Evolutionary conservation across 2,888 invertebrate genomes (phyloP).

Genomic region (Choreutis nemorana): DNA sequence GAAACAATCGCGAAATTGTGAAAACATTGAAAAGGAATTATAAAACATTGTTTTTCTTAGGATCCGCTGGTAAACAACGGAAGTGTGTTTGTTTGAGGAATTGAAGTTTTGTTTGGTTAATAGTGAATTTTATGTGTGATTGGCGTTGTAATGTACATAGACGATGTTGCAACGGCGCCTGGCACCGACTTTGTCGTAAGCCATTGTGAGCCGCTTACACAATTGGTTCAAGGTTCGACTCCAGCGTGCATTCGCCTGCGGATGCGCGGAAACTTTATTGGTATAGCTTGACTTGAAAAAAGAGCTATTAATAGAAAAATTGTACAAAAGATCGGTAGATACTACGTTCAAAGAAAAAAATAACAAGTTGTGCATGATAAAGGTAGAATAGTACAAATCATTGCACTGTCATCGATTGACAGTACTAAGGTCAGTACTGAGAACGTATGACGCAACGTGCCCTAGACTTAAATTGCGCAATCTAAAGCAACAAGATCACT

Average conservation of each 20-base stretch:
- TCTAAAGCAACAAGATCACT: too few relatives aligned
- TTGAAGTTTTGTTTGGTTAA: conserved; percentile 22
- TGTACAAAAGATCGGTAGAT: too few relatives aligned
- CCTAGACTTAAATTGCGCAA: too few relatives aligned
- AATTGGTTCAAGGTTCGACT: conserved; percentile 62
- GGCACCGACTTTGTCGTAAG: conserved; percentile 54
- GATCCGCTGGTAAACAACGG: too few relatives aligned
- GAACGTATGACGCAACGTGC: too few relatives aligned
- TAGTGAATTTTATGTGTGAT: too few relatives aligned
- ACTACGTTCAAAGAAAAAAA: too few relatives aligned
- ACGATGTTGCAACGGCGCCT: conserved; percentile 47
- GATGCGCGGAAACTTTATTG: conserved; percentile 56
- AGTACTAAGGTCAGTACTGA: too few relatives aligned
- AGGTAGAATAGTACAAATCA: neutral
- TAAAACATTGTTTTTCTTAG: conserved; percentile 6
- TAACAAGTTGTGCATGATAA: neutral
- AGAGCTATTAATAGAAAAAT: too few relatives aligned
- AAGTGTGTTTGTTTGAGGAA: too few relatives aligned
- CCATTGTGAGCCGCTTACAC: conserved; percentile 57
- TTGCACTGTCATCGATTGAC: too few relatives aligned
- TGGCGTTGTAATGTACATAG: conserved; percentile 22
- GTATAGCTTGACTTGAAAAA: too few relatives aligned
- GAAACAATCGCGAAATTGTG: conserved; percentile 6
- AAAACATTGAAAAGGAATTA: neutral
- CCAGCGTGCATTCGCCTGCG: conserved; percentile 55